Evolutionary conservation across 2,113 vertebrate species (phyloP).

Genomic region (Condylura cristata): DNA sequence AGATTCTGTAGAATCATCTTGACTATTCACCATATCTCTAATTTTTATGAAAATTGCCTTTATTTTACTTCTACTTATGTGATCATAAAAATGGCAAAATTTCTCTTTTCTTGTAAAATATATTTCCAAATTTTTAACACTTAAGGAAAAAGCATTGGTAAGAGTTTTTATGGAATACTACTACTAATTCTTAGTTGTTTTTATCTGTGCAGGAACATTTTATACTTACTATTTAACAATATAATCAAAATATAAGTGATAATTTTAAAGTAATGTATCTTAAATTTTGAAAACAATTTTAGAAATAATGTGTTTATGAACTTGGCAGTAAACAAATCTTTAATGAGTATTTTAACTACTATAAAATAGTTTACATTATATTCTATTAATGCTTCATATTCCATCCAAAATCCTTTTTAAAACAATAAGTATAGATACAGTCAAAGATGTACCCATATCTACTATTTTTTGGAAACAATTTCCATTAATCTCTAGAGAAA

Average conservation of each 20-base stretch:
- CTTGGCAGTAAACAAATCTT: neutral
- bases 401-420: neutral
- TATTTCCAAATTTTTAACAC: neutral
- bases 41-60: neutral
- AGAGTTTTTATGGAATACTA: neutral
- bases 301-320: constrained; percentile 49
- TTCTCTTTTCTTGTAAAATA: neutral
- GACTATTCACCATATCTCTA: neutral
- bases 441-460: neutral
- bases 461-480: neutral
- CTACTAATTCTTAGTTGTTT: constrained; percentile 45
- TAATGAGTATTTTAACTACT: constrained; percentile 46
- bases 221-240: constrained; percentile 53
- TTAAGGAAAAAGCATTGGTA: neutral
- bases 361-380: neutral
- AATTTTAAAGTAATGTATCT: constrained; percentile 58
- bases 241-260: constrained; percentile 58
- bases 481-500: neutral
- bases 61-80: neutral
- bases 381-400: neutral
- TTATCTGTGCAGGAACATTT: constrained; percentile 35
- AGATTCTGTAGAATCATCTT: neutral
- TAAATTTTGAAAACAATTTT: constrained; percentile 46
- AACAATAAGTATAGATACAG: neutral
- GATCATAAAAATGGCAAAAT: neutral